Evolutionary conservation across 2,888 invertebrate species (phyloP), one percentile per base, ranked within the genome.

Genomic region (Drosophila longiperda): DNA sequence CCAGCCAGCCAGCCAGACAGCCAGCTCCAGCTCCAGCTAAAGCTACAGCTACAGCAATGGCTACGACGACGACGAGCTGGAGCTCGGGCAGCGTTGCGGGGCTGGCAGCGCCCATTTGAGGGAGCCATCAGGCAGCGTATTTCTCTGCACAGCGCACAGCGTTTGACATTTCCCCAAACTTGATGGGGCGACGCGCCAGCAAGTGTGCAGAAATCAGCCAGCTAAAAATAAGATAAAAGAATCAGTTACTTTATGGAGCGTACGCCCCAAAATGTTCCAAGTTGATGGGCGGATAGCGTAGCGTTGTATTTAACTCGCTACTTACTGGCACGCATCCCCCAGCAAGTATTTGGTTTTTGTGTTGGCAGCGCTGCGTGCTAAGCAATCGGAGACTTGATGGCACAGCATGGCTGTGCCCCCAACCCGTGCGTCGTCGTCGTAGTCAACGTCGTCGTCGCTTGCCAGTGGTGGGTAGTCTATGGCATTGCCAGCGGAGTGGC

Each of bases 91-190:
- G 72, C 75, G 81, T 79, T 69, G 89, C 84, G 87, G 84, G 89
- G 90, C 89, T 84, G 85, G 87, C 87, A 88, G 84, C 88, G 87
- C 84, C 91, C 91, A 90, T 88, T 90, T 90, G 90, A 83, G 80
- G 83, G 90, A 90, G 83, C 91, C 92, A 93, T 77, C 90, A 93
- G 91, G 91, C 88, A 86, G 78, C 49, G 55, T 71, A 89, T 90
- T 90, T 80, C 75, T 74, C 68, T 78, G 78, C 84, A 89, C 83
- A 73, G 68, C 60, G 78, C 78, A 65, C 53, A 80, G 87, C 88
- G 89, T 92, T 91, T 92, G 92, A 93, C 92, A 92, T 92, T 90
- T 93, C 90, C 87, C 78, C 54, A 81, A 79, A 91, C 92, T 92
- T 93, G 83, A 75, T 92, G 91, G 92, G 36, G 91, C 92, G 89